Conservation (phyloP, 2,888 invertebrate genomes). For the Automeris io region DNA sequence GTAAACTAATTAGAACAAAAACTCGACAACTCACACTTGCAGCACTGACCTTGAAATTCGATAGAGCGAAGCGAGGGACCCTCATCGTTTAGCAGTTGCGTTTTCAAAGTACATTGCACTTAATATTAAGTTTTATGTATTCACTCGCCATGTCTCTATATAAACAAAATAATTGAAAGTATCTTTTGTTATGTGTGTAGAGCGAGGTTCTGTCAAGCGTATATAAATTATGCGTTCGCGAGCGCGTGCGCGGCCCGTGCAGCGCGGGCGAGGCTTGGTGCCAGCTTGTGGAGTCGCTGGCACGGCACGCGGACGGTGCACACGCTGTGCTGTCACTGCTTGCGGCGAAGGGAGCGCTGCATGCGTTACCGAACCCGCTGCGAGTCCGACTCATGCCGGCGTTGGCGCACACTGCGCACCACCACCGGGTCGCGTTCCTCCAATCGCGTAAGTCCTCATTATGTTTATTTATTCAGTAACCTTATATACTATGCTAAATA, state of each 20-base stretch:
- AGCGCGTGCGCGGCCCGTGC: constrained; percentile 20
- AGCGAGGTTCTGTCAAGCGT: constrained; percentile 39
- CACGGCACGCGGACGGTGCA: constrained; percentile 25
- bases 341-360: constrained; percentile 21
- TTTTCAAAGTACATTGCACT: neutral
- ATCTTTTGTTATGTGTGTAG: constrained; percentile 26
- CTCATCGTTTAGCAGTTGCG: too few relatives aligned
- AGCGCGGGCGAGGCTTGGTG: constrained; percentile 25
- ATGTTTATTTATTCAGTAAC: too few relatives aligned
- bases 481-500: too few relatives aligned
- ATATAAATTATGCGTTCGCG: constrained; percentile 35
- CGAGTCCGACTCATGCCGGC: constrained; percentile 45
- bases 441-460: constrained; percentile 39
- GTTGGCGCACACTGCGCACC: constrained; percentile 54
- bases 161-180: too few relatives aligned
- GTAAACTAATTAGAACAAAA: too few relatives aligned
- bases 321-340: constrained; percentile 30
- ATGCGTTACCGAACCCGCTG: constrained; percentile 25
- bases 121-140: too few relatives aligned
- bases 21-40: too few relatives aligned
- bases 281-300: constrained; percentile 25
- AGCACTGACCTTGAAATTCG: too few relatives aligned
- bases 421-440: constrained; percentile 42
- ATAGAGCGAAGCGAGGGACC: too few relatives aligned
- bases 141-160: too few relatives aligned